Conservation (phyloP, 1,140 invertebrate species). For the Sipha flava region DNA sequence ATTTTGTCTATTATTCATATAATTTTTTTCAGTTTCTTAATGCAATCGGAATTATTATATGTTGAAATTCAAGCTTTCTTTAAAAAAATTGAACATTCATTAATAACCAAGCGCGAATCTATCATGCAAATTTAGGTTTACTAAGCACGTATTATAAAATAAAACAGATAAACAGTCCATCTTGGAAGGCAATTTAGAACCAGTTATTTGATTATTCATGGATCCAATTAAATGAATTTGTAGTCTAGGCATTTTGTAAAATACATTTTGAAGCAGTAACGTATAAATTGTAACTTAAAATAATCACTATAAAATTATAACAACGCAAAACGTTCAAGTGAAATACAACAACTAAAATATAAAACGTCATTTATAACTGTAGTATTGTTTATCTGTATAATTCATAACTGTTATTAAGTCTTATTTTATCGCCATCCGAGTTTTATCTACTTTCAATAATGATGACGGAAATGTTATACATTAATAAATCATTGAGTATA, state of each 20-base stretch:
- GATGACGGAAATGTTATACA: too few relatives aligned
- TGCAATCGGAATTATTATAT: neutral
- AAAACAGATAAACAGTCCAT: neutral
- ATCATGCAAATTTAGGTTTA: neutral
- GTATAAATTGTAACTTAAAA: neutral
- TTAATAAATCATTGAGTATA: too few relatives aligned
- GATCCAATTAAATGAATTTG: neutral
- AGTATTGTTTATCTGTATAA: too few relatives aligned
- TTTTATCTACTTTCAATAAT: too few relatives aligned
- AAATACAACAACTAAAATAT: neutral
- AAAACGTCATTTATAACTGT: neutral
- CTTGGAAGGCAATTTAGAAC: neutral
- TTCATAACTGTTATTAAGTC: too few relatives aligned
- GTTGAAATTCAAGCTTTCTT: neutral
- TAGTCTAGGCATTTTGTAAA: neutral
- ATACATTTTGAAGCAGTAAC: neutral
- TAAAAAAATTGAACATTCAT: neutral
- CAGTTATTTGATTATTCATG: neutral
- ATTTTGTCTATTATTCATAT: too few relatives aligned
- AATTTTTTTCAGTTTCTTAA: neutral
- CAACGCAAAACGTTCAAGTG: too few relatives aligned
- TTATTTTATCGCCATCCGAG: too few relatives aligned
- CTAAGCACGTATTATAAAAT: neutral
- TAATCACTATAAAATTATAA: neutral
- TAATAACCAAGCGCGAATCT: neutral